Conservation (phyloP, 2,797 vertebrate species). For the Mionectes olivaceus region DNA sequence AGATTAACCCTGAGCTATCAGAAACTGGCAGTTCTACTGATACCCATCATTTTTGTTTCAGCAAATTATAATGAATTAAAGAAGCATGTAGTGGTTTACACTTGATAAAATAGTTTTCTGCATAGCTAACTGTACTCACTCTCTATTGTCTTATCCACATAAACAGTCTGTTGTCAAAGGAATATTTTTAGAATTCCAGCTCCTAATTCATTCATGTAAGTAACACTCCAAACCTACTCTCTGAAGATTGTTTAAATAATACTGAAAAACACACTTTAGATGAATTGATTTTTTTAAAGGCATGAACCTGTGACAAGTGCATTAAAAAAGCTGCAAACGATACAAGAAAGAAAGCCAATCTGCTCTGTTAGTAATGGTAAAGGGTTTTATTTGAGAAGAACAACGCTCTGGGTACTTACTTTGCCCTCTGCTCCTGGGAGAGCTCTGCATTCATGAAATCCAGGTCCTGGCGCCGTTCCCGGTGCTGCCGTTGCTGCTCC, state of each 20-base stretch:
- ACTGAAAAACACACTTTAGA: not conserved
- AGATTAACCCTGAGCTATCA: not conserved
- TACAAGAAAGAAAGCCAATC: not conserved
- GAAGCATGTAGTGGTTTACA: not conserved
- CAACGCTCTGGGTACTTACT: constrained; percentile 72
- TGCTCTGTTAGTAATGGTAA: not conserved
- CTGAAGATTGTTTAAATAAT: not conserved
- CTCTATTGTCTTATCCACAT: not conserved
- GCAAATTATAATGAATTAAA: not conserved
- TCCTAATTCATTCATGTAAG: not conserved
- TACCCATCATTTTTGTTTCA: not conserved
- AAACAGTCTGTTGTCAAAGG: not conserved
- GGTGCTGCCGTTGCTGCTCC: constrained; percentile 72
- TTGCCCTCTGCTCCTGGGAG: constrained; percentile 75
- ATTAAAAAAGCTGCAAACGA: not conserved
- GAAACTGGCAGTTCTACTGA: not conserved
- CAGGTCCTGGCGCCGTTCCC: constrained; percentile 75
- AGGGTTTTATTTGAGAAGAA: not conserved
- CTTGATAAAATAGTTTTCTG: not conserved
- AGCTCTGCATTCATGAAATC: constrained; percentile 82
- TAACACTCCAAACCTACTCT: not conserved
- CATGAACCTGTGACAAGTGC: not conserved
- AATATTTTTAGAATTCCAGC: not conserved
- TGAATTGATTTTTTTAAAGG: fast-evolving
- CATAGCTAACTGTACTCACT: not conserved